phyloP scores from a whole-genome alignment of 2,888 invertebrate species.

The Leptopterna dolabrata region DNA sequence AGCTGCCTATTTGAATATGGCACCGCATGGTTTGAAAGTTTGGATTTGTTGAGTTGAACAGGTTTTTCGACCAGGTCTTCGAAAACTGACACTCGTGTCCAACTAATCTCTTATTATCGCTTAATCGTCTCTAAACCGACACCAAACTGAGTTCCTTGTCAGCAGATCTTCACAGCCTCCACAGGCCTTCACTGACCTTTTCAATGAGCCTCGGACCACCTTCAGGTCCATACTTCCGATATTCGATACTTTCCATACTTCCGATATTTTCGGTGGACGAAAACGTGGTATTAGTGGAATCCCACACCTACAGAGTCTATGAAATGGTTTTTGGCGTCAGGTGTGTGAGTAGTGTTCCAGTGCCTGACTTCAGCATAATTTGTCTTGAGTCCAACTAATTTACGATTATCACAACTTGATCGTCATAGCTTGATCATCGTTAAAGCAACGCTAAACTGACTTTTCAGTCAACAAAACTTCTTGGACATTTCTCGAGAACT shows the following conservation, averaged over 20 bases:
- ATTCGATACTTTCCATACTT: too few relatives aligned
- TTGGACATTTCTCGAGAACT: too few relatives aligned
- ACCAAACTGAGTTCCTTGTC: not conserved
- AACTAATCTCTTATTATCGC: not conserved
- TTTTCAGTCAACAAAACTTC: not conserved
- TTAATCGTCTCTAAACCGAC: not conserved
- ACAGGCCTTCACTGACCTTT: too few relatives aligned
- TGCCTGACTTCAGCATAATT: not conserved
- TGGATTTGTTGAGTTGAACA: too few relatives aligned
- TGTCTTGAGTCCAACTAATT: not conserved
- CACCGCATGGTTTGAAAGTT: too few relatives aligned
- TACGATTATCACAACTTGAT: not conserved
- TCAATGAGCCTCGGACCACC: too few relatives aligned
- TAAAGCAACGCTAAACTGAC: not conserved
- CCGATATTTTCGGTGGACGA: too few relatives aligned
- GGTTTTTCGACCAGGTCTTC: too few relatives aligned
- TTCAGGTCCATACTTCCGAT: too few relatives aligned
- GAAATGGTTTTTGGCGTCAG: not conserved
- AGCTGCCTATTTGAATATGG: too few relatives aligned
- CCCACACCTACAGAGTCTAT: not conserved
- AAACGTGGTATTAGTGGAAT: too few relatives aligned
- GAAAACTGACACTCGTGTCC: not conserved
- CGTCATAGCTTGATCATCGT: not conserved
- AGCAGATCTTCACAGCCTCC: not conserved
- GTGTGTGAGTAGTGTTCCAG: too few relatives aligned